These are phyloP conservation scores for Nerophis lumbriciformis DNA, from an alignment of 2,113 vertebrate species.

Conservation along the genomic window DNA sequence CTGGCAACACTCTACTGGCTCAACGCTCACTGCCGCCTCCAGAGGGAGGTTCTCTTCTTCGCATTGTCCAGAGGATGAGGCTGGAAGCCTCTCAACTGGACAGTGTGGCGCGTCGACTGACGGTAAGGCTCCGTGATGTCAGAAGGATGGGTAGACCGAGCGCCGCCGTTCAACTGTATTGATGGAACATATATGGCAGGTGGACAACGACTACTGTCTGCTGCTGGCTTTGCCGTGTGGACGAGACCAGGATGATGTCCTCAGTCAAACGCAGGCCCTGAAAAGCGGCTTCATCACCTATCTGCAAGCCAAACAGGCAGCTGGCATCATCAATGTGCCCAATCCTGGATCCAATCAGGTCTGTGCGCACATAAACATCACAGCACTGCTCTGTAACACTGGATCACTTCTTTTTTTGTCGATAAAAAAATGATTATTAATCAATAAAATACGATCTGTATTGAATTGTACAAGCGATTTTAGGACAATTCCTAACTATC, in stretches of 20 bases:
- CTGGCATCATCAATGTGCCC: constrained; percentile 97
- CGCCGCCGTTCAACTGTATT: neutral
- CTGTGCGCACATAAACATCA: constrained; percentile 8
- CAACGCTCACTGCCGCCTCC: constrained; percentile 90
- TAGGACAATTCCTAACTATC: too few relatives aligned
- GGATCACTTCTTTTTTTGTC: too few relatives aligned
- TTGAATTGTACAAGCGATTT: too few relatives aligned
- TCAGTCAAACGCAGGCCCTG: constrained; percentile 91
- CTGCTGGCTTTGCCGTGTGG: constrained; percentile 93
- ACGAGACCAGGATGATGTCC: constrained; percentile 93
- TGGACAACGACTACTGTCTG: constrained; percentile 96
- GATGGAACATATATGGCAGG: constrained; percentile 61
- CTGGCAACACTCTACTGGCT: constrained; percentile 89
- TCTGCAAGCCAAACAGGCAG: constrained; percentile 95
- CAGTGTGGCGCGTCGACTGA: constrained; percentile 92
- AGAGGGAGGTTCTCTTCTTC: constrained; percentile 86
- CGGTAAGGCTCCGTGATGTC: constrained; percentile 64
- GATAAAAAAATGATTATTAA: too few relatives aligned
- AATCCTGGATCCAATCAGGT: constrained; percentile 98
- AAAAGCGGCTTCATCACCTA: constrained; percentile 97
- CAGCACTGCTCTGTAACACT: neutral
- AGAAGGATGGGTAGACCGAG: neutral
- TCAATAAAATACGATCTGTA: too few relatives aligned
- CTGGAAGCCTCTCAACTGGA: constrained; percentile 92
- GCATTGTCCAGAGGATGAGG: constrained; percentile 96